phyloP scores from a whole-genome alignment of 2,113 vertebrate genomes.

The Lonchura striata region DNA sequence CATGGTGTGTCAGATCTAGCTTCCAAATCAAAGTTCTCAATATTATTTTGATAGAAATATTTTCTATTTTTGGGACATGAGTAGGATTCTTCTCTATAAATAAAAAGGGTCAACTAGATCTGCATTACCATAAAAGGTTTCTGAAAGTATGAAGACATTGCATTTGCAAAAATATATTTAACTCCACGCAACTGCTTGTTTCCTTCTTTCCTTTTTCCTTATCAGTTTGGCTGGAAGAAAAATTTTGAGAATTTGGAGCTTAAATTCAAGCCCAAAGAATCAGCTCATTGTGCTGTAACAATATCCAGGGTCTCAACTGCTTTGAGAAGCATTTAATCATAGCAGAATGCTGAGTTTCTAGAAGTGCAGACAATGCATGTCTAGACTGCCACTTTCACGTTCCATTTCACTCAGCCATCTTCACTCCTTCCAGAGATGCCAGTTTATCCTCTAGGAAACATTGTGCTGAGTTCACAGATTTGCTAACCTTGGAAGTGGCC shows the following conservation, averaged over 20 bases:
- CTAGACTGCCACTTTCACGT: not conserved
- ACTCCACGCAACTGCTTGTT: not conserved
- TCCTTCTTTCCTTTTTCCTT: not conserved
- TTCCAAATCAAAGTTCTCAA: not conserved
- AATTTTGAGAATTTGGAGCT: not conserved
- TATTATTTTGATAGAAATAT: not conserved
- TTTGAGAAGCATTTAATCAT: not conserved
- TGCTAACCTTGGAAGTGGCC: not conserved
- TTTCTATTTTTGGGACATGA: not conserved
- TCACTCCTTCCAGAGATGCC: not conserved
- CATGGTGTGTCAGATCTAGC: not conserved
- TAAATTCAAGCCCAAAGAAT: not conserved
- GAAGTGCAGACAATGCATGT: accelerated
- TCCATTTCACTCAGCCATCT: not conserved
- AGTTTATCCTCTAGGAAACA: not conserved
- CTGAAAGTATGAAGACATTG: not conserved
- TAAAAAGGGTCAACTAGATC: not conserved
- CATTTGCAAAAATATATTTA: not conserved
- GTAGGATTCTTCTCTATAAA: not conserved
- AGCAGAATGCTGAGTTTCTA: not conserved
- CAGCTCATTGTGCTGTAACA: not conserved
- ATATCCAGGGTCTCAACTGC: not conserved
- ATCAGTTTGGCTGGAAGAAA: not conserved
- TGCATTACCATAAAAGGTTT: not conserved
- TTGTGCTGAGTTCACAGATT: accelerated